Percentiles rank a stretch among this genome's conserved stretches.
phyloP scores from a whole-genome alignment of 2,888 invertebrate genomes.

The Agriopis leucophaearia region DNA sequence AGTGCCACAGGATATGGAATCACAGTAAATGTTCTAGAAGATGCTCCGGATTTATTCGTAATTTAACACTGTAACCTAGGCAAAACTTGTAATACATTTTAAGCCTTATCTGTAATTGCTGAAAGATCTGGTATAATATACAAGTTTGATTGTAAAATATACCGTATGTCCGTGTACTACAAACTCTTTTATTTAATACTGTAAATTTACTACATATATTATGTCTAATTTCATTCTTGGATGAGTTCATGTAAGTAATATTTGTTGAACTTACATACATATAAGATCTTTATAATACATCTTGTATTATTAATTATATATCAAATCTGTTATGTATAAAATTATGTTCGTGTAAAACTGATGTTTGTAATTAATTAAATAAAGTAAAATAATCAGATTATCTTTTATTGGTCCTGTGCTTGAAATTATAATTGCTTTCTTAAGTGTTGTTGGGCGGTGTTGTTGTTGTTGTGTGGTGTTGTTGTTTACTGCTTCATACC shows the following conservation, averaged over 20 bases:
- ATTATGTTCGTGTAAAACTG: not conserved
- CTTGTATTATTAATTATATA: not conserved
- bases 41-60: not conserved
- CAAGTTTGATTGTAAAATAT: not conserved
- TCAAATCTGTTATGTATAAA: not conserved
- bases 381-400: not conserved
- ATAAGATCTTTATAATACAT: too few species aligned
- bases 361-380: slow-evolving; percentile 14
- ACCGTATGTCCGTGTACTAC: too few species aligned
- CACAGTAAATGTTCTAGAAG: not conserved
- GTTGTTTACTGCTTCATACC: not conserved
- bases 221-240: too few species aligned
- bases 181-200: too few species aligned
- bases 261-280: too few species aligned
- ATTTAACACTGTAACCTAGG: not conserved
- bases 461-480: too few species aligned
- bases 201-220: too few species aligned
- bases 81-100: too few species aligned
- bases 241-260: too few species aligned
- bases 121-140: too few species aligned
- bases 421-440: slow-evolving; percentile 23
- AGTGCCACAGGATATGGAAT: slow-evolving; percentile 22
- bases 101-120: too few species aligned
- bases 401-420: slow-evolving; percentile 26
- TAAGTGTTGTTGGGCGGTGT: not conserved